phyloP scores from a whole-genome alignment of 1,140 invertebrate genomes.

The Physella acuta region DNA sequence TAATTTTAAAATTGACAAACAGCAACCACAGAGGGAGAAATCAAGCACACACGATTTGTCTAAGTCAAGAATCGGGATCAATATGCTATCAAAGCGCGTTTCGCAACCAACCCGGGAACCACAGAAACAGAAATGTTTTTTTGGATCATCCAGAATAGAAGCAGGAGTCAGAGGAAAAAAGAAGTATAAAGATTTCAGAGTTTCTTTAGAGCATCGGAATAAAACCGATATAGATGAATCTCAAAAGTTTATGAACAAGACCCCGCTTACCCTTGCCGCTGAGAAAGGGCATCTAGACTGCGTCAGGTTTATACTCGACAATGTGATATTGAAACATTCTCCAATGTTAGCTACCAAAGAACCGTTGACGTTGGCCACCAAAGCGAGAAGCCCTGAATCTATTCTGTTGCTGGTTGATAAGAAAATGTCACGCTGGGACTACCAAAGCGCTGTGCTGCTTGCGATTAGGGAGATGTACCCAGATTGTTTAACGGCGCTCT shows the following conservation, averaged over 20 bases:
- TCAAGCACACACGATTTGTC: too few relatives aligned
- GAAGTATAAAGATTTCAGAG: slow-evolving; percentile 14
- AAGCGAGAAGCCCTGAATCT: slow-evolving; percentile 16
- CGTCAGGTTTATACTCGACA: slow-evolving; percentile 9
- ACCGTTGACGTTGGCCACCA: slow-evolving; percentile 12
- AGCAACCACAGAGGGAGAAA: too few relatives aligned
- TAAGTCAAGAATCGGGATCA: too few relatives aligned
- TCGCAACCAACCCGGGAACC: too few relatives aligned
- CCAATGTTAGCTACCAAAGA: slow-evolving; percentile 7
- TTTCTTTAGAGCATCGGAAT: background rate
- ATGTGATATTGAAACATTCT: slow-evolving; percentile 6
- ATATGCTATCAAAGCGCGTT: too few relatives aligned
- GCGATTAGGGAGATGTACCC: slow-evolving; percentile 20
- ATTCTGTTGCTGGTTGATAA: slow-evolving; percentile 9
- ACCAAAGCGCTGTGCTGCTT: slow-evolving; percentile 21
- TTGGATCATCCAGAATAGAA: too few relatives aligned
- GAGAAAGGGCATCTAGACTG: slow-evolving; percentile 16
- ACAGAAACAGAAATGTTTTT: too few relatives aligned
- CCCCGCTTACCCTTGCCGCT: slow-evolving; percentile 3
- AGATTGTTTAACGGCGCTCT: slow-evolving; percentile 13
- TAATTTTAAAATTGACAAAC: too few relatives aligned
- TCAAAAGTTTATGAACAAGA: background rate
- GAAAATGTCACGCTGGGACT: slow-evolving; percentile 7
- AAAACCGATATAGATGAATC: background rate
- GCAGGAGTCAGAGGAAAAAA: slow-evolving; percentile 13